These are phyloP conservation scores for Coremacera marginata DNA, from an alignment of 2,888 invertebrate species.

Conservation along the genomic window DNA sequence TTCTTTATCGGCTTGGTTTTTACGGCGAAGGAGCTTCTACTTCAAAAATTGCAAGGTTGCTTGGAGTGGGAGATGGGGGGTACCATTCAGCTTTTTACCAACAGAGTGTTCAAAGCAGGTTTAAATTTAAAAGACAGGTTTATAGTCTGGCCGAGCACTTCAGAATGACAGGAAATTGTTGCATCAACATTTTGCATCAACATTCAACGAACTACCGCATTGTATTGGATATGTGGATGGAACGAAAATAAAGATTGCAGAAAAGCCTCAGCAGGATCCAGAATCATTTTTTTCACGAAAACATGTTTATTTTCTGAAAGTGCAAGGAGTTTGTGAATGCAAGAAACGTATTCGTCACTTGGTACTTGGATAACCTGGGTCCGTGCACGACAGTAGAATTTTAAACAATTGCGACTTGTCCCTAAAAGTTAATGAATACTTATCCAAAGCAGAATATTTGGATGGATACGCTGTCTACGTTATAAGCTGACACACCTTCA, in stretches of 20 bases:
- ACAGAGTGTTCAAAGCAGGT: background rate
- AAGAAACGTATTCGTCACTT: background rate
- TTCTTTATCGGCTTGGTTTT: background rate
- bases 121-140: background rate
- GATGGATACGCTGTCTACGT: background rate
- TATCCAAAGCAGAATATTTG: background rate
- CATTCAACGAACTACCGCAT: background rate
- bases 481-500: no score
- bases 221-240: background rate
- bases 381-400: background rate
- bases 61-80: background rate
- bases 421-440: background rate
- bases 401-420: background rate
- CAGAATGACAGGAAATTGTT: background rate
- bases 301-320: no score
- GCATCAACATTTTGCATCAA: background rate
- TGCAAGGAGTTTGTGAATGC: background rate
- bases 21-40: background rate
- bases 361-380: background rate
- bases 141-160: background rate
- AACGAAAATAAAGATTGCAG: background rate
- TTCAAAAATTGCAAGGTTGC: background rate
- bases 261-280: no score
- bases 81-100: background rate
- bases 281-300: no score